Evolutionary conservation across 1,140 invertebrate species (phyloP).

Genomic region (Heliothis subflexa): DNA sequence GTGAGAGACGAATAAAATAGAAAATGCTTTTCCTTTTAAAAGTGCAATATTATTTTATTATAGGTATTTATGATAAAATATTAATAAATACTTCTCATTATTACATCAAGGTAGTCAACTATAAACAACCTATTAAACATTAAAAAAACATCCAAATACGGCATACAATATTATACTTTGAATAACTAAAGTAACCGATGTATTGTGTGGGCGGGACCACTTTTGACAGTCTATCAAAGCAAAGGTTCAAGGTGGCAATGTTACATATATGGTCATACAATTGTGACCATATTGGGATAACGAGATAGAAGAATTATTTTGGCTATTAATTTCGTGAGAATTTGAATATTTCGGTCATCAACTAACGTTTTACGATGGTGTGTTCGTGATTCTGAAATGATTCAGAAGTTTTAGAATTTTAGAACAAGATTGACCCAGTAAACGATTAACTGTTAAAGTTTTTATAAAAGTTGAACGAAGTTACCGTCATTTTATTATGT

Average conservation of each 20-base stretch:
- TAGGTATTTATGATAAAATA: neutral
- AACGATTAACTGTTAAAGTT: no score
- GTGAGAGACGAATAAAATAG: no score
- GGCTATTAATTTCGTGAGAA: conserved; percentile 4
- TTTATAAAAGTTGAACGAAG: no score
- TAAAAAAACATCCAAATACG: conserved; percentile 28
- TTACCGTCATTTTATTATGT: no score
- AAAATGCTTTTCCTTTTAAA: neutral
- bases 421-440: no score
- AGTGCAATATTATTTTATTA: neutral
- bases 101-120: neutral
- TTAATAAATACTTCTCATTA: neutral
- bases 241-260: conserved; percentile 8
- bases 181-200: conserved; percentile 6
- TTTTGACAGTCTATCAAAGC: conserved; percentile 17
- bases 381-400: neutral
- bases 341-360: conserved; percentile 11
- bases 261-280: conserved; percentile 19
- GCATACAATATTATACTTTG: conserved; percentile 17
- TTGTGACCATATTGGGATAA: neutral
- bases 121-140: neutral
- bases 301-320: neutral
- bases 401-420: no score
- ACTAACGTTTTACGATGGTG: neutral
- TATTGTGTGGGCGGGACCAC: conserved; percentile 30